Conservation (phyloP, 92 coral and sea anemone genomes). For the Meandrina meandrites region DNA sequence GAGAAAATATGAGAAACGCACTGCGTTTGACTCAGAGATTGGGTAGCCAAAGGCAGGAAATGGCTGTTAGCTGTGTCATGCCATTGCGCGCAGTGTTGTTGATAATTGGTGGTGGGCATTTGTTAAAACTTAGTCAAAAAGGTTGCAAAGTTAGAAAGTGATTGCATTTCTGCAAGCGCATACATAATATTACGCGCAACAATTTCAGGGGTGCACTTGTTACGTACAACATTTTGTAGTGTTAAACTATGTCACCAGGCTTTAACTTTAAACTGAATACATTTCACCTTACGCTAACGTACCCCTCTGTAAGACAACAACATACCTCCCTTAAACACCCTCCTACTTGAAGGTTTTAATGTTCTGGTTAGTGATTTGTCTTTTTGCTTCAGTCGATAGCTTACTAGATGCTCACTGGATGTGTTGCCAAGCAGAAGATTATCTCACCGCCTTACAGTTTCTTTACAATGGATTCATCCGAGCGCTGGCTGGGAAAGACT, state of each 20-base stretch:
- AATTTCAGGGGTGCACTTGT: not conserved
- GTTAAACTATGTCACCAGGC: not conserved
- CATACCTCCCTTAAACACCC: no score
- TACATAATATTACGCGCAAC: not conserved
- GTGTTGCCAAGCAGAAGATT: constrained; percentile 89
- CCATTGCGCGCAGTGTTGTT: not conserved
- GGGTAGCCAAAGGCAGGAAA: not conserved
- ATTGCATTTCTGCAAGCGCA: not conserved
- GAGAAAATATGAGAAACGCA: not conserved
- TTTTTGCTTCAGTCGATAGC: constrained; percentile 65
- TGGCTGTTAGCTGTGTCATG: not conserved
- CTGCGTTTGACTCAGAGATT: not conserved
- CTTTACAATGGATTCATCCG: constrained; percentile 86
- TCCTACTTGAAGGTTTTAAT: no score
- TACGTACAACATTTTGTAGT: not conserved
- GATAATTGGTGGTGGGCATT: not conserved
- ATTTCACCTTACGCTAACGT: not conserved
- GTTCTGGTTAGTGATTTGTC: not conserved
- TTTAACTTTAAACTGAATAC: not conserved
- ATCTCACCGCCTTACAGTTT: constrained; percentile 74
- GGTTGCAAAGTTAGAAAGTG: not conserved
- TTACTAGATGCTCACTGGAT: constrained; percentile 87
- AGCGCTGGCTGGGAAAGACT: constrained; percentile 71
- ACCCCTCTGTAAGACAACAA: no score
- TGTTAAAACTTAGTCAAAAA: not conserved